Conservation (phyloP, 2,113 vertebrate species). For the Cololabis saira region DNA sequence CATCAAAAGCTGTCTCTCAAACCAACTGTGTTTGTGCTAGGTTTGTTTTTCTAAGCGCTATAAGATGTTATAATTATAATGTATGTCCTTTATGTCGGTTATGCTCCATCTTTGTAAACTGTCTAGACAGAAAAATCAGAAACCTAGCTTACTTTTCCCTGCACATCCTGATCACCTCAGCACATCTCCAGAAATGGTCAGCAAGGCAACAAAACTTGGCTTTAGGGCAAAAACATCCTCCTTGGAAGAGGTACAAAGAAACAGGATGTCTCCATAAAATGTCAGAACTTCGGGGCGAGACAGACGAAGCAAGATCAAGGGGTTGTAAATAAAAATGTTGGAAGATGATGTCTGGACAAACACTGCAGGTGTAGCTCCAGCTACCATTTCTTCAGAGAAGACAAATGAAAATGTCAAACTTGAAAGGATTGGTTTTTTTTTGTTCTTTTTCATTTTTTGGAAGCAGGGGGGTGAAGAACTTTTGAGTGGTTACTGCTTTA, state of each 20-base stretch:
- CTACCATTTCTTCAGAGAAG: slow-evolving; percentile 21
- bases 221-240: slow-evolving; percentile 54
- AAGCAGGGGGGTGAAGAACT: too few species aligned
- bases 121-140: slow-evolving; percentile 26
- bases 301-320: slow-evolving; percentile 49
- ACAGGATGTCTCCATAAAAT: slow-evolving; percentile 56
- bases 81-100: slow-evolving; percentile 44
- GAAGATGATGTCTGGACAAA: slow-evolving; percentile 55
- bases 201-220: slow-evolving; percentile 42
- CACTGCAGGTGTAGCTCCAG: slow-evolving; percentile 42
- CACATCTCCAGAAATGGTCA: slow-evolving; percentile 56
- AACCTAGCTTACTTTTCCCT: slow-evolving; percentile 31
- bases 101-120: slow-evolving; percentile 34
- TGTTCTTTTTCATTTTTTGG: too few species aligned
- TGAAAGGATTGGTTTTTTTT: too few species aligned
- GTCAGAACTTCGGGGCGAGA: slow-evolving; percentile 47
- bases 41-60: slow-evolving; percentile 52
- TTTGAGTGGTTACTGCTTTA: too few species aligned
- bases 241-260: slow-evolving; percentile 65
- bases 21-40: slow-evolving; percentile 43
- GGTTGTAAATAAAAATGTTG: slow-evolving; percentile 48
- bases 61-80: slow-evolving; percentile 54
- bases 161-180: slow-evolving; percentile 38
- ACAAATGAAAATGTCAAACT: slow-evolving; percentile 36
- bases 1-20: slow-evolving; percentile 58